These are phyloP conservation scores for Drosophila rufa DNA, from an alignment of 1,140 invertebrate species.

Conservation along the genomic window DNA sequence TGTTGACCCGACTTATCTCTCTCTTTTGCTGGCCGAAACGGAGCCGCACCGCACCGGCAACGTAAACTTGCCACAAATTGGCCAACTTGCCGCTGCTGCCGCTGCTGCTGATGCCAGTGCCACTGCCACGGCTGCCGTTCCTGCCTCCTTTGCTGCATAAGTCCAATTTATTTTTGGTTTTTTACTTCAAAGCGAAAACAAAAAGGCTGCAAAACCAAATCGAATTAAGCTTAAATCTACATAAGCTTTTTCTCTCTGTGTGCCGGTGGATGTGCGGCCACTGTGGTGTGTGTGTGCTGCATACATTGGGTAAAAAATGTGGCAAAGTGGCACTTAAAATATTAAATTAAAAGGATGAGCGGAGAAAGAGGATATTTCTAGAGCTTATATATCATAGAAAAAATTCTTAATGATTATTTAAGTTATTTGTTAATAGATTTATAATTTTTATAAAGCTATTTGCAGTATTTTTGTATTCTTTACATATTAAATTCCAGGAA, in stretches of 20 bases:
- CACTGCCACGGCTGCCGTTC: not conserved
- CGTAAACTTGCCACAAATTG: slow-evolving; percentile 82
- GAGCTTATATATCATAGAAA: not conserved
- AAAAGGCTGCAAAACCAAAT: slow-evolving; percentile 73
- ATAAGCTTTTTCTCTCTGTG: slow-evolving; percentile 77
- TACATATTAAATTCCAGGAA: too few relatives aligned
- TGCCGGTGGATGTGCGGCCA: slow-evolving; percentile 45
- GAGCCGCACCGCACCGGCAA: slow-evolving; percentile 57
- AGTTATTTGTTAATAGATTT: too few relatives aligned
- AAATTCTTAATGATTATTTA: not conserved
- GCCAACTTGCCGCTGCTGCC: slow-evolving; percentile 56
- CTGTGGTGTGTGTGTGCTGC: slow-evolving; percentile 2
- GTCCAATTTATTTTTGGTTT: slow-evolving; percentile 77
- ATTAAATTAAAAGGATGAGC: not conserved
- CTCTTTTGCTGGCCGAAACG: slow-evolving; percentile 47
- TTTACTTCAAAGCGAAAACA: slow-evolving; percentile 62
- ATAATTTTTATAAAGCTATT: too few relatives aligned
- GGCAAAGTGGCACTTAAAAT: not conserved
- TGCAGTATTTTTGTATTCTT: too few relatives aligned
- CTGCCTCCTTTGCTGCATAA: slow-evolving; percentile 64
- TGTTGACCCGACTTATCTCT: slow-evolving; percentile 77
- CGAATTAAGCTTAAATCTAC: slow-evolving; percentile 81
- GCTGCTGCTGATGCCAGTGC: slow-evolving; percentile 20
- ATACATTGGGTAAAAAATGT: slow-evolving; percentile 15
- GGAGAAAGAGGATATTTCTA: too few relatives aligned